These are phyloP conservation scores for Hypercompe scribonia DNA, from an alignment of 2,888 invertebrate genomes.

Conservation along the genomic window DNA sequence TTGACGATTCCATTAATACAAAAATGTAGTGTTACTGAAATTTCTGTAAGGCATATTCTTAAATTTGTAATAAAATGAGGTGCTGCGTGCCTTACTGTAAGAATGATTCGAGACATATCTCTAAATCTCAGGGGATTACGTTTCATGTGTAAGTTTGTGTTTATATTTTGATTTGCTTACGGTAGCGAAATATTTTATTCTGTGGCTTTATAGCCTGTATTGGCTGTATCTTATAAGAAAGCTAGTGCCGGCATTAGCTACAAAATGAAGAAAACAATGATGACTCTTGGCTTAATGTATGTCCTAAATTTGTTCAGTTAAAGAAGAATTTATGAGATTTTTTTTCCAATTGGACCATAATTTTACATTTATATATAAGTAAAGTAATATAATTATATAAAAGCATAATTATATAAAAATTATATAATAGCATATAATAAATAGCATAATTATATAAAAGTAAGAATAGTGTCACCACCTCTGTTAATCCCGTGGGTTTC, in stretches of 20 bases:
- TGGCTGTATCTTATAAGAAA: neutral
- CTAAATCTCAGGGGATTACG: slow-evolving; percentile 74
- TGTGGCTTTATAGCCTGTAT: neutral
- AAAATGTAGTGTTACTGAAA: neutral
- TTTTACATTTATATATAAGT: no score
- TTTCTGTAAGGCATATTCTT: slow-evolving; percentile 25
- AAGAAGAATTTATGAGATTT: no score
- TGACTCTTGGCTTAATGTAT: no score
- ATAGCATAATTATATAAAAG: no score
- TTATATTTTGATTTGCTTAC: neutral
- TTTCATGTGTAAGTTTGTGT: slow-evolving; percentile 74
- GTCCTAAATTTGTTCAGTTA: no score
- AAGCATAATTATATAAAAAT: no score
- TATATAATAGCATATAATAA: no score
- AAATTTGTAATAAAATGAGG: slow-evolving; percentile 62
- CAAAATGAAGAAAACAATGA: no score
- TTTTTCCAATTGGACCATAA: no score
- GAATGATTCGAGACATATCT: slow-evolving; percentile 71
- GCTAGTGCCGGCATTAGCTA: neutral
- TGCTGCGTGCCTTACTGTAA: slow-evolving; percentile 74
- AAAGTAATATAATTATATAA: no score
- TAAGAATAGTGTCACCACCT: no score
- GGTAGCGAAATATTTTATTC: neutral
- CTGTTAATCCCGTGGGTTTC: no score
- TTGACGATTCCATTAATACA: slow-evolving; percentile 15